Evolutionary conservation across 2,888 invertebrate genomes (phyloP), one percentile per base, ranked within the genome.

Genomic region (Ditylenchus weischeri): DNA sequence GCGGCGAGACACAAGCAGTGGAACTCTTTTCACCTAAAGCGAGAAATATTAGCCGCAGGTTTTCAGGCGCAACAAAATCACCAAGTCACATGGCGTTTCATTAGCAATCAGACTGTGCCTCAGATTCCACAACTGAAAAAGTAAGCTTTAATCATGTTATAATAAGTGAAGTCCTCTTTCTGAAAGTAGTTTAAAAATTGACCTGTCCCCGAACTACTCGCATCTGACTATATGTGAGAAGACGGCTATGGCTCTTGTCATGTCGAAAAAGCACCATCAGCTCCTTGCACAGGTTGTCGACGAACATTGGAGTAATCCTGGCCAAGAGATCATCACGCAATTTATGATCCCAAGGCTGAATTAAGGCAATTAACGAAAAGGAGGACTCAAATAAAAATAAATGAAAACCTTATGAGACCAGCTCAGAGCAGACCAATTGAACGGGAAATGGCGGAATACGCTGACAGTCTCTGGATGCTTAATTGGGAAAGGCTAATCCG

Each of bases 401-500:
- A 43, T 54, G 63, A 57, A 19, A 18, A 76, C 78, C 58, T 69
- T 62, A 57, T 78, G 69, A 15, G 80, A 79, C 74, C 73, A 79
- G 10, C 69, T 58, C 50, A 78, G 69, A 57, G 75, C 70, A 36
- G 74, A 75, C 80, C 80, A 80, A 23, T 74, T 73, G 65, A 80
- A 80, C 19, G 79, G 79, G 51, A 76, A 79, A 1, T 74, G 72
- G 18, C 76, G 71, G 62, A 79, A 75, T 15, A 78, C 71, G 18
- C 74, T 75, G 19, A 76, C 74, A 61, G 66, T 72, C 86, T 98
- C 96, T 0, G 98, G 98, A 85, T 98, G 98, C 84, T 98, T 96
- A 85, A 93, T 96, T 6, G 98, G n/a, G 98, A 85, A 98, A 98
- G 49, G 98, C 96, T 74, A 98, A 86, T 5, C 98, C 98, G 86